Evolutionary conservation across 1,140 invertebrate species (phyloP).

Genomic region (Eupristina koningsbergeri): DNA sequence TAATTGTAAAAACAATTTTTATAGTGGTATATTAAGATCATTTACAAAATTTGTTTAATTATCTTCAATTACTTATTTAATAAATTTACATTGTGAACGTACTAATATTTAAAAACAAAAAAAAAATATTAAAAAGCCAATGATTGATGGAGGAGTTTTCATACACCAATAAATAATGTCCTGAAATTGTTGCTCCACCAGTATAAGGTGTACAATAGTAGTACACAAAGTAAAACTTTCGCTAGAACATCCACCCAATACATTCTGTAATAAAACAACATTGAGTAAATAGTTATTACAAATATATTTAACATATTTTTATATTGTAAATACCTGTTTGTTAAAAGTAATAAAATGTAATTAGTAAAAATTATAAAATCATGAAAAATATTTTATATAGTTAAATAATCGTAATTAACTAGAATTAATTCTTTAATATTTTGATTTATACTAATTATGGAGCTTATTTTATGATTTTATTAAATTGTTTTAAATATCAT

Average conservation of each 20-base stretch:
- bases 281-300: neutral
- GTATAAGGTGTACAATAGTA: conserved; percentile 67
- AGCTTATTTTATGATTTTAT: too few relatives aligned
- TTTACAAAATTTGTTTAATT: neutral
- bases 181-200: conserved; percentile 67
- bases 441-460: too few relatives aligned
- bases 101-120: neutral
- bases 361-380: too few relatives aligned
- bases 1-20: too few relatives aligned
- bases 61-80: conserved; percentile 56
- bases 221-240: conserved; percentile 69
- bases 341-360: too few relatives aligned
- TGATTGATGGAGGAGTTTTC: conserved; percentile 49
- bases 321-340: too few relatives aligned
- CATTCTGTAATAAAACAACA: conserved; percentile 75
- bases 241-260: conserved; percentile 75
- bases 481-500: too few relatives aligned
- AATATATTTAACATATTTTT: neutral
- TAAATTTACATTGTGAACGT: conserved; percentile 55
- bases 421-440: too few relatives aligned
- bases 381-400: too few relatives aligned
- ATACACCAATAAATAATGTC: conserved; percentile 57
- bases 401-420: too few relatives aligned
- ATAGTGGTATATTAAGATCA: conserved; percentile 22
- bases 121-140: conserved; percentile 44